Evolutionary conservation across 2,113 vertebrate genomes (phyloP).

Genomic region (Glareola pratincola): DNA sequence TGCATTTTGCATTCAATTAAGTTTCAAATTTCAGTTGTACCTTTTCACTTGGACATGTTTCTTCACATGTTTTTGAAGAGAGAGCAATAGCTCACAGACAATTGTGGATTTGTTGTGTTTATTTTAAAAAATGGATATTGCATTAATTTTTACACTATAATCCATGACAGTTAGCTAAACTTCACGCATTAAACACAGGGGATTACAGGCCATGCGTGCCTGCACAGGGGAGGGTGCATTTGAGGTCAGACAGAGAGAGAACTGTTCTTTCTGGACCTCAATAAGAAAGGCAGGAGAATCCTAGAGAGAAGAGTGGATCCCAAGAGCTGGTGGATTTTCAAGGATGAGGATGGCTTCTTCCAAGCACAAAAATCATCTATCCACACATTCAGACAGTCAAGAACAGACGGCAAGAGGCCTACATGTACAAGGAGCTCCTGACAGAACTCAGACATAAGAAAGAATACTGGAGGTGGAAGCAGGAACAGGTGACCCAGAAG

Average conservation of each 20-base stretch:
- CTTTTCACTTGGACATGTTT: neutral
- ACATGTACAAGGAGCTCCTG: neutral
- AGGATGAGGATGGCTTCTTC: neutral
- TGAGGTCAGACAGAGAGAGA: neutral
- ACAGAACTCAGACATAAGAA: neutral
- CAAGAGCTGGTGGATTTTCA: neutral
- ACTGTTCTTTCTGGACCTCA: neutral
- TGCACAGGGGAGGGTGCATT: neutral
- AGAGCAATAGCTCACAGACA: neutral
- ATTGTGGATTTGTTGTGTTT: neutral
- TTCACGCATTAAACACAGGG: neutral
- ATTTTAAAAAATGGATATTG: neutral
- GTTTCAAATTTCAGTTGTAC: neutral
- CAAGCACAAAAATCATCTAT: neutral
- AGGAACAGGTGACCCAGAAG: neutral
- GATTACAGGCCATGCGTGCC: neutral
- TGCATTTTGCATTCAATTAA: neutral
- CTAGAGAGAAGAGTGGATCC: neutral
- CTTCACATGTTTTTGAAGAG: neutral
- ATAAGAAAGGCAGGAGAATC: neutral
- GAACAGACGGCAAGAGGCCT: neutral
- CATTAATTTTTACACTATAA: neutral
- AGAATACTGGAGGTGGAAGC: neutral
- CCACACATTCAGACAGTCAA: neutral
- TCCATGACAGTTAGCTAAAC: neutral